Conservation (phyloP, 2,113 vertebrate genomes). For the Microtus richardsoni region DNA sequence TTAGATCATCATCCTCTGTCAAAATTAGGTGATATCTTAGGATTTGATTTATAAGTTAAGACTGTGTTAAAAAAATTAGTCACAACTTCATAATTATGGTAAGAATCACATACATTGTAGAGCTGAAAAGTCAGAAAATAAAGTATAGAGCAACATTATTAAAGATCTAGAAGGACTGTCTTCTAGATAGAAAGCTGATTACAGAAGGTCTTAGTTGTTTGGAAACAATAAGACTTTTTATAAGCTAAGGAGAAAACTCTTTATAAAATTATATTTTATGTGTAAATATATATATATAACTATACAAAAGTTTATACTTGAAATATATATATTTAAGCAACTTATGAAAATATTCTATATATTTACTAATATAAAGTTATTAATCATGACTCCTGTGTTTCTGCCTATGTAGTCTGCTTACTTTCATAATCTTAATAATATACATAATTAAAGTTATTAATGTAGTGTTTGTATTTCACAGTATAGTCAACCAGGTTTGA, state of each 20-base stretch:
- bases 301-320: not conserved
- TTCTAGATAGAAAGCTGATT: not conserved
- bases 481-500: not conserved
- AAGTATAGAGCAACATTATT: not conserved
- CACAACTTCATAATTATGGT: not conserved
- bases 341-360: not conserved
- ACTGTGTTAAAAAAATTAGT: not conserved
- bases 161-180: no score
- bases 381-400: not conserved
- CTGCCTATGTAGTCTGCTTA: not conserved
- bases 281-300: not conserved
- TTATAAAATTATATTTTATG: not conserved
- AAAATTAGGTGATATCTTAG: not conserved
- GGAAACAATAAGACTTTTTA: not conserved
- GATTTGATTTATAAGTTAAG: not conserved
- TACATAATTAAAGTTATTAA: not conserved
- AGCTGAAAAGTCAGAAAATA: not conserved
- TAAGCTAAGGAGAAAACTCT: not conserved
- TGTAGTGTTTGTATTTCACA: not conserved
- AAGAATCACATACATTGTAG: not conserved
- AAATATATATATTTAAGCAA: not conserved
- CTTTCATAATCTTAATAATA: not conserved
- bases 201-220: not conserved
- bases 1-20: not conserved
- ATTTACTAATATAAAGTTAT: not conserved